These are phyloP conservation scores for Morelia viridis DNA, from an alignment of 2,797 vertebrate genomes.

Conservation along the genomic window DNA sequence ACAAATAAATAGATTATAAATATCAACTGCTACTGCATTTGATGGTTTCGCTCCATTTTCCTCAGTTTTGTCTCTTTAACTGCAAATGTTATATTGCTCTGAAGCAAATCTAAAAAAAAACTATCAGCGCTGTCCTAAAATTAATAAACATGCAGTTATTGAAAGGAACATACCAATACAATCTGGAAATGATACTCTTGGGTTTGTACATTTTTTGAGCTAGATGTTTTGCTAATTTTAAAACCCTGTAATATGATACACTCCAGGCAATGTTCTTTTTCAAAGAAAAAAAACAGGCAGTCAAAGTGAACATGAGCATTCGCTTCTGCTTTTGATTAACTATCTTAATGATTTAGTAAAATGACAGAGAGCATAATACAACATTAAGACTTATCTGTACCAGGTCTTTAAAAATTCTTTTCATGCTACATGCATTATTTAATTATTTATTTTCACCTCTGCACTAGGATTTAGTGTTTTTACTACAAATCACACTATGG, in stretches of 20 bases:
- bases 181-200: slow-evolving; percentile 2
- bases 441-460: background rate
- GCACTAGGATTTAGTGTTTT: background rate
- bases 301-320: slow-evolving; percentile 62
- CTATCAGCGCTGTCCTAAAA: background rate
- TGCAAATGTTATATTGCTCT: background rate
- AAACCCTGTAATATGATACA: slow-evolving; percentile 37
- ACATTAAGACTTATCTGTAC: slow-evolving; percentile 45
- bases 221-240: slow-evolving; percentile 55
- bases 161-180: slow-evolving; percentile 1
- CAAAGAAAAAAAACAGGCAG: slow-evolving; percentile 44
- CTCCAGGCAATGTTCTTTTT: slow-evolving; percentile 57
- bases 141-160: slow-evolving; percentile 1
- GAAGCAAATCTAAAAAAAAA: slow-evolving; percentile 22
- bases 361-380: slow-evolving; percentile 61
- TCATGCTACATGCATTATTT: background rate
- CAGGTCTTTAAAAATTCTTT: background rate
- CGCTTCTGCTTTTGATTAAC: slow-evolving; percentile 64
- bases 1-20: background rate
- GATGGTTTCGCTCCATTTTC: slow-evolving; percentile 8
- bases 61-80: background rate
- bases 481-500: background rate
- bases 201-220: slow-evolving; percentile 19
- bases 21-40: slow-evolving; percentile 27
- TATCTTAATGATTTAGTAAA: slow-evolving; percentile 67